Conservation (phyloP, 2,888 invertebrate genomes). For the Junonia oenone region DNA sequence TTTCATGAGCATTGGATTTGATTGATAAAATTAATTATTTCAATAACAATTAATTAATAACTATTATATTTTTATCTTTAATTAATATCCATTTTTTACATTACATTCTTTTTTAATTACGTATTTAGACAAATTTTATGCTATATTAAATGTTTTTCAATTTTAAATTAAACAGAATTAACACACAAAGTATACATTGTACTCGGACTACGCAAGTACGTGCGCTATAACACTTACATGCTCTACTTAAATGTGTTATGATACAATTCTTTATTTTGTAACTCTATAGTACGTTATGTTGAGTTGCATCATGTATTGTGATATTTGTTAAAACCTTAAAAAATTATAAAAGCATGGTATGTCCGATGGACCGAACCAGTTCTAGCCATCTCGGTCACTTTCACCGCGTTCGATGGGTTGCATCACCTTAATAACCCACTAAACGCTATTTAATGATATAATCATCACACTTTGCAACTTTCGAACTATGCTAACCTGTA, state of each 20-base stretch:
- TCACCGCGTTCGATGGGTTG: constrained; percentile 39
- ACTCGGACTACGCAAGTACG: too few relatives aligned
- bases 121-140: too few relatives aligned
- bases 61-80: neutral
- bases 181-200: too few relatives aligned
- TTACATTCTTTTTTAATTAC: too few relatives aligned
- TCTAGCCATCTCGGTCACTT: constrained; percentile 40
- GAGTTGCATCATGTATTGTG: neutral
- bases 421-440: constrained; percentile 37
- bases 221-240: too few relatives aligned
- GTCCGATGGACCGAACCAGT: constrained; percentile 34
- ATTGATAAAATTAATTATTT: constrained; percentile 34
- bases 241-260: too few relatives aligned
- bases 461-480: constrained; percentile 9
- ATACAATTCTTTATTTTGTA: too few relatives aligned
- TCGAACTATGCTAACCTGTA: neutral
- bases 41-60: neutral
- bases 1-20: constrained; percentile 62
- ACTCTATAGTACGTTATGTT: too few relatives aligned
- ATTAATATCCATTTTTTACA: neutral
- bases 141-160: too few relatives aligned
- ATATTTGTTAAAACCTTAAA: neutral
- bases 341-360: neutral
- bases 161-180: too few relatives aligned
- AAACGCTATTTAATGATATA: constrained; percentile 32